Base-by-base conservation (phyloP, 2,888 invertebrate species). In the Eulithis prunata region DNA sequence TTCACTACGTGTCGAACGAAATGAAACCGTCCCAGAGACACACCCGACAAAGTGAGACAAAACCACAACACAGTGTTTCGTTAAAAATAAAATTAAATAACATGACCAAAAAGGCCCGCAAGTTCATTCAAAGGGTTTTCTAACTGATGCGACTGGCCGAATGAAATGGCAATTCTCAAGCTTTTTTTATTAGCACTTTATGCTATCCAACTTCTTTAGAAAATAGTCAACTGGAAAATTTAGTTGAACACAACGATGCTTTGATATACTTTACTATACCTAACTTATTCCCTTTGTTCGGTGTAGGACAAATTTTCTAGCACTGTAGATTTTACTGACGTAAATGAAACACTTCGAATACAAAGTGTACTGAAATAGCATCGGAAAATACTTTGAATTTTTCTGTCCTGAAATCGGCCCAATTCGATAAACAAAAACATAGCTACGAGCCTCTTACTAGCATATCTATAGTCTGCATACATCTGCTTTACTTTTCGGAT, bases 401-500 rank as follows among this genome's bases (percentile, higher is more conserved):
- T 12, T n/a, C 7, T 47, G 47, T 5, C 47, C 11, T 11, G 21
- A 10, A 49, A 21, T 21, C 1, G 4, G 21, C 21, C 21, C 21
- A 49, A 49, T 49, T 49, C 38, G 14, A 38, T 57, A 57, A 38
- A 58, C 57, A 58, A 38, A 41, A 58, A 21, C 49, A 49, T 21
- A 8, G 13, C 4, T 49, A 10, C 3, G 1, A 7, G 14, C 14
- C 2, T 47, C 14, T 2, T 21, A 21, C 21, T 21, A 21, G 1
- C 47, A 14, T 47, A 47, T 8, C 7, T 47, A 13, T 32, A 32
- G 32, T 32, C 32, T 32, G 32, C 32, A 3, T 32, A 28, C 14
- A 59, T 43, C 10, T 46, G 46, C 14, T 28, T 54, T 54, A 56
- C 66, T 53, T 75, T 69, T 71, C 63, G 59, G 68, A 36, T 47